Evolutionary conservation across 2,888 invertebrate genomes (phyloP), one percentile per base, ranked within the genome.

Genomic region (Ceriagrion tenellum): DNA sequence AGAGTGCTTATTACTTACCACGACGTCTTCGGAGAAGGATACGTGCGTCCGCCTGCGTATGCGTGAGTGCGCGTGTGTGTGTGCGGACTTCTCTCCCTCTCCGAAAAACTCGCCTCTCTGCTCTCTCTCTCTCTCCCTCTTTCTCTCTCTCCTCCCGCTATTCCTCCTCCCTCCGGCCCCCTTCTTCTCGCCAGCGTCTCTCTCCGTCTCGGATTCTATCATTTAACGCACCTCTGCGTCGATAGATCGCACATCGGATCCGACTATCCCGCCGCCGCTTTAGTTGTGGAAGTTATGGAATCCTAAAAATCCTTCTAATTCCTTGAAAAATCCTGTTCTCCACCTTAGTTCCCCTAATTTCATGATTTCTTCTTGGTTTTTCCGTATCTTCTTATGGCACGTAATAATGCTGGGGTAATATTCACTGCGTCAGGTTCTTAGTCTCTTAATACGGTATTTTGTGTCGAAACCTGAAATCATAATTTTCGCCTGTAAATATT

Each of bases 71-170:
- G 91, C 47, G 59, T 56, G 40, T 35, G 40, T 69, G 59, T 56
- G 40, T 35, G 40, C 47, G 91, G 40, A 40, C n/a, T 26, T 47
- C 47, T 47, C 47, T 47, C 23, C n/a, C 26, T 8, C n/a, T 10
- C 69, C 69, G 26, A 26, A 69, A 69, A 26, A 69, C 69, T n/a
- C 12, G 10, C 2, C 69, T n/a, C 69, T n/a, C 69, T 23, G 2
- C 26, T 69, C 69, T 8, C 23, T 23, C 26, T n/a, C n/a, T n/a
- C 18, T 23, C 63, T 8, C 18, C 23, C 63, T 23, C 63, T 63
- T 18, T 16, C 96, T n/a, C n/a, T n/a, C n/a, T n/a, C n/a, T 95
- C 81, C 95, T 95, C 90, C 96, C 96, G 1, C 12, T 4, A 26
- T n/a, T 26, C 69, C 30, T 4, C n/a, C 35, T n/a, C 35, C 81